Conservation (phyloP, 2,797 vertebrate genomes). For the Coracias cyanogaster region DNA sequence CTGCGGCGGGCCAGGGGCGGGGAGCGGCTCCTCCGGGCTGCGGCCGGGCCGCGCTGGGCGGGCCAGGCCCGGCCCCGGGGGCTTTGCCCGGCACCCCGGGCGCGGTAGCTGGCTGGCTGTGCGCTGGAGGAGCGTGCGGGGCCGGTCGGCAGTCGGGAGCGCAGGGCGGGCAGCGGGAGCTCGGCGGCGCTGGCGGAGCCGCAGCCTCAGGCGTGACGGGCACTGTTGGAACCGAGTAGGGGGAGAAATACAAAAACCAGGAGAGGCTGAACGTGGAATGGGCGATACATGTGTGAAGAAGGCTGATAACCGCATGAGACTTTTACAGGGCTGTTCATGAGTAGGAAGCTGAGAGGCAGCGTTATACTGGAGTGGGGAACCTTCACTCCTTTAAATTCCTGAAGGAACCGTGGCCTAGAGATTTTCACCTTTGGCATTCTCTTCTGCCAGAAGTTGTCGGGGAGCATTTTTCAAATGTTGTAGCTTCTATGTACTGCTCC, state of each 20-base stretch:
- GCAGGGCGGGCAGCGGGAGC: not conserved
- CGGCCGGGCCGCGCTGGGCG: too few relatives aligned
- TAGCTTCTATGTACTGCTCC: not conserved
- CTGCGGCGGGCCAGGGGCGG: too few relatives aligned
- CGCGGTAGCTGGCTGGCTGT: not conserved
- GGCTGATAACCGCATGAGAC: not conserved
- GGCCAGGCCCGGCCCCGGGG: too few relatives aligned
- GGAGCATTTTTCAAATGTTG: conserved; percentile 7
- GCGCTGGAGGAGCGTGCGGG: not conserved
- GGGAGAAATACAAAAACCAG: not conserved
- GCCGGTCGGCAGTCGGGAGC: accelerated
- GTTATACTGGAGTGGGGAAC: not conserved
- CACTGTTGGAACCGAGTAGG: not conserved
- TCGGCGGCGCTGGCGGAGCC: not conserved
- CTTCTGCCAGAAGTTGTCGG: not conserved
- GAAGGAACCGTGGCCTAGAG: not conserved
- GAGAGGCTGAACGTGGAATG: not conserved
- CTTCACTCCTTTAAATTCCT: not conserved
- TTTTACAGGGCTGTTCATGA: not conserved
- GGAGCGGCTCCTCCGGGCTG: too few relatives aligned
- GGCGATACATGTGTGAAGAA: not conserved
- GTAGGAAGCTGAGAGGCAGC: not conserved
- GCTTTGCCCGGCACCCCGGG: too few relatives aligned
- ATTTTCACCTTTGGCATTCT: not conserved
- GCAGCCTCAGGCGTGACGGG: not conserved